A percentile compares a stretch with the other conserved stretches of the same genome.
phyloP scores from a whole-genome alignment of 2,113 vertebrate genomes.

The Ardeotis arabs region DNA sequence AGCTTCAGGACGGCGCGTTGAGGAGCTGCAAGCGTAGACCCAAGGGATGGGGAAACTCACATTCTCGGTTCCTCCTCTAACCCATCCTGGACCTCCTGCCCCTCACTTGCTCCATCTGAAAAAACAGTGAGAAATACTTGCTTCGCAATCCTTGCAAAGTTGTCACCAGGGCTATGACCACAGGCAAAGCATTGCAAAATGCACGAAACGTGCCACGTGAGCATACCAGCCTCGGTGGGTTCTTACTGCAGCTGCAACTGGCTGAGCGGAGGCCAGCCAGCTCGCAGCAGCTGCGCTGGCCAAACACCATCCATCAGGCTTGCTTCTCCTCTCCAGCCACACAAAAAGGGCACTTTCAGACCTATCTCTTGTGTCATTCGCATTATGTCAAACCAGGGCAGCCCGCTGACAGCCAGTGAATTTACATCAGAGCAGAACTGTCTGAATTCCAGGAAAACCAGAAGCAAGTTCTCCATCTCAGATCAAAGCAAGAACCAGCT shows the following conservation, averaged over 20 bases:
- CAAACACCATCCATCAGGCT: background rate
- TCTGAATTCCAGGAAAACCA: background rate
- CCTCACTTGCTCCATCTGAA: background rate
- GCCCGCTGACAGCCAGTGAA: background rate
- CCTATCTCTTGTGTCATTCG: background rate
- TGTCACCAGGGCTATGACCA: background rate
- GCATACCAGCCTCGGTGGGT: accelerated
- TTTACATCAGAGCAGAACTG: background rate
- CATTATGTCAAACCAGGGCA: background rate
- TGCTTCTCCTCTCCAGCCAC: no score
- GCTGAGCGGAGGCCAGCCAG: background rate
- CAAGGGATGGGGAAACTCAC: background rate
- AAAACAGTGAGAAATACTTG: background rate
- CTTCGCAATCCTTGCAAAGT: background rate
- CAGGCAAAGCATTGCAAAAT: background rate
- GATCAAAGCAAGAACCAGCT: background rate
- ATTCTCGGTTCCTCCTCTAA: background rate
- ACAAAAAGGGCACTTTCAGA: background rate
- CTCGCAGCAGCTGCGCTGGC: background rate
- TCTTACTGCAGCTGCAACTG: background rate
- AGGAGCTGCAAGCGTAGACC: background rate
- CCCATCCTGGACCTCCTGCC: background rate
- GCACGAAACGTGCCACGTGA: background rate
- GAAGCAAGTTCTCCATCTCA: background rate
- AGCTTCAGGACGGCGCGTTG: accelerated